Percentiles rank a stretch among this genome's conserved stretches.
These are phyloP conservation scores for Tyto alba DNA, from an alignment of 2,113 vertebrate genomes.

Conservation along the genomic window DNA sequence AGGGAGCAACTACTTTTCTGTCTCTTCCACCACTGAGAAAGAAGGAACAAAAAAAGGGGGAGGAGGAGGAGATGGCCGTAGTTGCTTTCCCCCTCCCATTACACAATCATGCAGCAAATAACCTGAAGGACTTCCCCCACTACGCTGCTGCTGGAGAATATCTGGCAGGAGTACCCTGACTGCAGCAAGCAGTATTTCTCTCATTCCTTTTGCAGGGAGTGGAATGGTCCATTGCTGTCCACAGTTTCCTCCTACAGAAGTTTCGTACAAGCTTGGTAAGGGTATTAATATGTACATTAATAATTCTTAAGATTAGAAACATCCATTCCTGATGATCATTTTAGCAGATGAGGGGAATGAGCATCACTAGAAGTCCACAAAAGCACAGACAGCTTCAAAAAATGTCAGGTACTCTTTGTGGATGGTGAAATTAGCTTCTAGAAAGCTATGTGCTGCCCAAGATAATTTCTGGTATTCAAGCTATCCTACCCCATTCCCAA, in stretches of 20 bases:
- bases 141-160: not conserved
- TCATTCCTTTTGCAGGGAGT: not conserved
- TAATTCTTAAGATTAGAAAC: not conserved
- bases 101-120: not conserved
- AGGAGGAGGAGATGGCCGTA: not conserved
- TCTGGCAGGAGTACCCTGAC: not conserved
- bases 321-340: not conserved
- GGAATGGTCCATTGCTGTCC: not conserved
- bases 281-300: not conserved
- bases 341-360: not conserved
- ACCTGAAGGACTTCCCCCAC: not conserved
- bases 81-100: not conserved
- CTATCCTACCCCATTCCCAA: not conserved
- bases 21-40: not conserved
- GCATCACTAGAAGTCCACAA: not conserved
- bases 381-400: not conserved
- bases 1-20: not conserved
- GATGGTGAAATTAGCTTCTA: not conserved
- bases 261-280: not conserved
- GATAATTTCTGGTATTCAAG: not conserved
- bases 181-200: not conserved
- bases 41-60: not conserved
- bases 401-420: not conserved
- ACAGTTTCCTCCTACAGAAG: not conserved
- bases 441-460: not conserved